These are phyloP conservation scores for Portunus trituberculatus DNA, from an alignment of 1,140 invertebrate species.

Conservation along the genomic window DNA sequence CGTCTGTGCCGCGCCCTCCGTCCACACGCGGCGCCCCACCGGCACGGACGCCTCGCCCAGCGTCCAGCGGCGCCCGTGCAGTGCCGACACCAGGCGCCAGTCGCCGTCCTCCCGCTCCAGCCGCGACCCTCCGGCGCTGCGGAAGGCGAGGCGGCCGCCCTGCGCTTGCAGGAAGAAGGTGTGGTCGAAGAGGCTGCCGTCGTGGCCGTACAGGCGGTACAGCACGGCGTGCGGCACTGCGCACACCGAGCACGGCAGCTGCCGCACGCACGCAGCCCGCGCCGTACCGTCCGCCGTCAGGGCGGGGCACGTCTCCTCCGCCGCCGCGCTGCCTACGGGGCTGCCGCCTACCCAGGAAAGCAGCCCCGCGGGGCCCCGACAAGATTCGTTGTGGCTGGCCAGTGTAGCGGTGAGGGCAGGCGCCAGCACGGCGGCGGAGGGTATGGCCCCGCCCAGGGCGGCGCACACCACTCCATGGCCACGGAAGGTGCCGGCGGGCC, in stretches of 20 bases:
- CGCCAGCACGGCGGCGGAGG: not conserved
- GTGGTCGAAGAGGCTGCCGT: constrained; percentile 71
- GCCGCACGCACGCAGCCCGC: constrained; percentile 64
- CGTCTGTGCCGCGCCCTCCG: not conserved
- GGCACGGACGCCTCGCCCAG: constrained; percentile 61
- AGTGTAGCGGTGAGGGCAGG: not conserved
- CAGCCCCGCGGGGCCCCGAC: constrained; percentile 38
- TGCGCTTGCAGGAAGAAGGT: constrained; percentile 50
- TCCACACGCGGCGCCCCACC: constrained; percentile 64
- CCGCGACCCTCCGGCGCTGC: constrained; percentile 48
- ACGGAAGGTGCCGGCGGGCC: constrained; percentile 49
- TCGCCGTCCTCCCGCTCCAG: constrained; percentile 36
- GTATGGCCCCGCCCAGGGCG: constrained; percentile 55
- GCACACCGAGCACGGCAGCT: constrained; percentile 64
- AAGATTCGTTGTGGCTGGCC: constrained; percentile 37
- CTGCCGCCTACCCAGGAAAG: constrained; percentile 55
- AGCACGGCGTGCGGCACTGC: not conserved
- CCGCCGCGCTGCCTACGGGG: not conserved
- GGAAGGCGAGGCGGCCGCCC: constrained; percentile 28
- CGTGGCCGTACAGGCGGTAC: constrained; percentile 71
- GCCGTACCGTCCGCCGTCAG: constrained; percentile 1
- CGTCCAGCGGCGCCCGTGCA: constrained; percentile 58
- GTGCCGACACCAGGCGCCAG: constrained; percentile 64
- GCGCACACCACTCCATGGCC: constrained; percentile 51
- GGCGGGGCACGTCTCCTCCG: constrained; percentile 54